Conservation (phyloP, 2,888 invertebrate species). For the Dryobotodes eremita region DNA sequence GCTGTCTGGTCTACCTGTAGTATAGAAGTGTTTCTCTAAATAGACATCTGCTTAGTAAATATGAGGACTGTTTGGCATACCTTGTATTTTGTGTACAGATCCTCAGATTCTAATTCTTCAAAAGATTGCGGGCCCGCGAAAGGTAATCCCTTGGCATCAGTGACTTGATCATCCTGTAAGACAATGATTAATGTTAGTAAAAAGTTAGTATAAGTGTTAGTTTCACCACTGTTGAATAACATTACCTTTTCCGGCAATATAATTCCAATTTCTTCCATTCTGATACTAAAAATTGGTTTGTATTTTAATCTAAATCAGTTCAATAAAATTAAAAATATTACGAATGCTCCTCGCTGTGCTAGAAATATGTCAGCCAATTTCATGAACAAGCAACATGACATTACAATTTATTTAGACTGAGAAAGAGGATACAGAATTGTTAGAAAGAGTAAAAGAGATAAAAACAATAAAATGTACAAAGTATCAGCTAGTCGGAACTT, state of each 20-base stretch:
- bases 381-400: conserved; percentile 32
- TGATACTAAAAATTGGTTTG: conserved; percentile 48
- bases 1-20: background rate
- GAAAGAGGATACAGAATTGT: background rate
- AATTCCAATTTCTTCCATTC: conserved; percentile 96
- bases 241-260: conserved; percentile 95
- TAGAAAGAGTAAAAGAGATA: conserved; percentile 26
- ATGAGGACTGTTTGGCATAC: conserved; percentile 82
- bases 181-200: conserved; percentile 16
- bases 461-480: conserved; percentile 27
- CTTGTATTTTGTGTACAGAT: conserved; percentile 98
- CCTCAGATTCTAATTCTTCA: conserved; percentile 97
- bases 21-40: background rate
- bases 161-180: conserved; percentile 91
- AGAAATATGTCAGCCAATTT: conserved; percentile 23
- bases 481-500: background rate
- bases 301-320: conserved; percentile 25
- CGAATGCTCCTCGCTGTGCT: conserved; percentile 1
- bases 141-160: conserved; percentile 92
- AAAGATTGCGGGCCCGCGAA: conserved; percentile 93
- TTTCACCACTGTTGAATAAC: background rate
- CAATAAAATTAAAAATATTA: conserved; percentile 33
- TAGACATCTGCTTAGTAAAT: background rate
- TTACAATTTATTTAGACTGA: conserved; percentile 40
- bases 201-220: background rate